Percentiles rank a stretch among this genome's conserved stretches.
Conservation (phyloP, 2,888 invertebrate genomes). For the Andrena trimmerana region DNA sequence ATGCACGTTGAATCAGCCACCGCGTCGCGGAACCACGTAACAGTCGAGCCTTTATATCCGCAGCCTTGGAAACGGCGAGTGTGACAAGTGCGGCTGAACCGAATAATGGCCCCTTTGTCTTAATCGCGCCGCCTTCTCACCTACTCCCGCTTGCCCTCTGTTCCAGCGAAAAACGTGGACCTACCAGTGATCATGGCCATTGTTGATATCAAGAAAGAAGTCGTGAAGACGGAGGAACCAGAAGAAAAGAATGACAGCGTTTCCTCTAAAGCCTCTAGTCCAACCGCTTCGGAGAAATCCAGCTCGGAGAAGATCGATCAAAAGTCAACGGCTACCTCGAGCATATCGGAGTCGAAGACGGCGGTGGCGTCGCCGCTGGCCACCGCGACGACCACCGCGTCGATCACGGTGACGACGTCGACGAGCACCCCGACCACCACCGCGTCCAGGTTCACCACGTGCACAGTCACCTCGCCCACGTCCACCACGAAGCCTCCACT, state of each 20-base stretch:
- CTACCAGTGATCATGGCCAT: slow-evolving; percentile 7
- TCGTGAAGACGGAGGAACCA: slow-evolving; percentile 60
- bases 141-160: neutral
- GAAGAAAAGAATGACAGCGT: slow-evolving; percentile 75
- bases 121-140: slow-evolving; percentile 1
- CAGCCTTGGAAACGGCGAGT: slow-evolving; percentile 41
- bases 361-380: slow-evolving; percentile 51
- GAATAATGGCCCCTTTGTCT: slow-evolving; percentile 53
- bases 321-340: slow-evolving; percentile 76
- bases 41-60: slow-evolving; percentile 50
- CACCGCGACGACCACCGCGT: slow-evolving; percentile 15
- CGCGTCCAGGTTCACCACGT: slow-evolving; percentile 80
- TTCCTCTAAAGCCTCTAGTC: slow-evolving; percentile 78
- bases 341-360: slow-evolving; percentile 71
- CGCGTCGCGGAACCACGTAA: slow-evolving; percentile 6
- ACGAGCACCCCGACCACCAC: slow-evolving; percentile 54
- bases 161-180: slow-evolving; percentile 78
- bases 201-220: slow-evolving; percentile 55
- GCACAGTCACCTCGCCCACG: slow-evolving; percentile 81
- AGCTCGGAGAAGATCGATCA: slow-evolving; percentile 82
- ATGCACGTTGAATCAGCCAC: neutral
- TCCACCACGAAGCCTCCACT: slow-evolving; percentile 79
- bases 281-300: slow-evolving; percentile 81
- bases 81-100: slow-evolving; percentile 5
- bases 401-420: slow-evolving; percentile 12